Evolutionary conservation across 1,140 invertebrate species (phyloP), one percentile per base, ranked within the genome.

Genomic region (Zelostemma sp.): DNA sequence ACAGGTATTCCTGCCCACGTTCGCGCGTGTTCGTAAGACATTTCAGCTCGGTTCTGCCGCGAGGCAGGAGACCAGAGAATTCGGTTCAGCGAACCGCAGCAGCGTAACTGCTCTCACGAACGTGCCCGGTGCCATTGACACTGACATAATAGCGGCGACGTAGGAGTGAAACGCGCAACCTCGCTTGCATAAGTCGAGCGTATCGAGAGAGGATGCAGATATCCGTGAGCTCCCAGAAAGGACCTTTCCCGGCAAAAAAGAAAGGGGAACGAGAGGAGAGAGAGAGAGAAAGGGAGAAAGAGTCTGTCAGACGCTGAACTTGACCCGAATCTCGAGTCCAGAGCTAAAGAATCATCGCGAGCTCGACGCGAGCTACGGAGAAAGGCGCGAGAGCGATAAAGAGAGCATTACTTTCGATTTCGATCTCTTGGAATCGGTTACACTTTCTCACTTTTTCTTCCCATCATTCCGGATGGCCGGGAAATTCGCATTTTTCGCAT

Each of bases 341-440:
- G 43, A 35, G 55, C 63, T 62, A 75, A 75, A 70, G 73, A 72
- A 75, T 73, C 56, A 57, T 58, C 50, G 63, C 49, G 43, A 67
- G 67, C 58, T 68, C 65, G 60, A 66, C 62, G n/a, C n/a, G 49
- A 68, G 62, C 57, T 50, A 48, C 33, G 66, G 68, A 71, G 68
- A 67, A 68, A 67, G 63, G 63, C 49, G 60, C 57, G 31, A 53
- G 58, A 65, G 56, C 51, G 51, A 64, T 51, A 67, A 64, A 73
- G 58, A 73, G 62, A 72, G 58, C 64, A 76, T 74, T 67, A 66
- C 73, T 76, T 76, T 76, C 68, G 63, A 69, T 76, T 70, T 76
- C 72, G 56, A 59, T 56, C 66, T 68, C 62, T 21, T 28, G 58
- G 70, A 73, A 68, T 68, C 55, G 59, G 54, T 73, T 73, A 63